Evolutionary conservation across 2,797 vertebrate species (phyloP).

Genomic region (Tinamus major): DNA sequence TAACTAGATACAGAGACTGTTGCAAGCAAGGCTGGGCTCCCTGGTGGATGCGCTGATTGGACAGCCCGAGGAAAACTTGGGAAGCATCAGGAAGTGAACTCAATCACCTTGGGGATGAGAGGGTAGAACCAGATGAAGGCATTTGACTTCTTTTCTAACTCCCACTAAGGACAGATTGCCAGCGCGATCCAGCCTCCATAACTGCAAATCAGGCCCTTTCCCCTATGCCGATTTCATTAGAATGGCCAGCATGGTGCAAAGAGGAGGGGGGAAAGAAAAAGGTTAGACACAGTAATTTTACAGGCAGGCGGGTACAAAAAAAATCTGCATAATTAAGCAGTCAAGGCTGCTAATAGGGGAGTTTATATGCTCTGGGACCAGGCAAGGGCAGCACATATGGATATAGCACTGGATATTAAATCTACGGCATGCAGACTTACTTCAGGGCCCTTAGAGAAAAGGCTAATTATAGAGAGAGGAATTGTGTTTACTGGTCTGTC

Average conservation of each 20-base stretch:
- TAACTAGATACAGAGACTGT: slow-evolving; percentile 97
- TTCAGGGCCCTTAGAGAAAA: slow-evolving; percentile 88
- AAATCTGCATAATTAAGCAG: slow-evolving; percentile 97
- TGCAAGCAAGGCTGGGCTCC: slow-evolving; percentile 87
- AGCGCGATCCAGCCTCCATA: slow-evolving; percentile 88
- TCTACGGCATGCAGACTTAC: slow-evolving; percentile 89
- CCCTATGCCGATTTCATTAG: slow-evolving; percentile 88
- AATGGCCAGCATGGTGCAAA: slow-evolving; percentile 88
- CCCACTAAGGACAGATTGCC: slow-evolving; percentile 94
- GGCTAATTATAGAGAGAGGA: slow-evolving; percentile 91
- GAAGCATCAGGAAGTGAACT: slow-evolving; percentile 96
- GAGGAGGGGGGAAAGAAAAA: slow-evolving; percentile 79
- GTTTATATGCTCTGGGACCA: slow-evolving; percentile 90
- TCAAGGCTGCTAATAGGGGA: slow-evolving; percentile 92
- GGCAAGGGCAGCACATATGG: slow-evolving; percentile 93
- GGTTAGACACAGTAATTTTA: slow-evolving; percentile 89
- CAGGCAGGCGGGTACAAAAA: slow-evolving; percentile 92
- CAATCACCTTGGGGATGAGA: slow-evolving; percentile 92
- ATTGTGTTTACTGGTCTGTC: slow-evolving; percentile 92
- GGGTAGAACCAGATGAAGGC: slow-evolving; percentile 89
- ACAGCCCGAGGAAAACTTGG: slow-evolving; percentile 90
- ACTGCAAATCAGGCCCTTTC: slow-evolving; percentile 90
- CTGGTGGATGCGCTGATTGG: slow-evolving; percentile 90
- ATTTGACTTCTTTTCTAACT: slow-evolving; percentile 95
- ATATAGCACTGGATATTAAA: slow-evolving; percentile 91